Percentiles rank a stretch among this genome's conserved stretches.
These are phyloP conservation scores for Anastatus disparis DNA, from an alignment of 1,140 invertebrate species.

Conservation along the genomic window DNA sequence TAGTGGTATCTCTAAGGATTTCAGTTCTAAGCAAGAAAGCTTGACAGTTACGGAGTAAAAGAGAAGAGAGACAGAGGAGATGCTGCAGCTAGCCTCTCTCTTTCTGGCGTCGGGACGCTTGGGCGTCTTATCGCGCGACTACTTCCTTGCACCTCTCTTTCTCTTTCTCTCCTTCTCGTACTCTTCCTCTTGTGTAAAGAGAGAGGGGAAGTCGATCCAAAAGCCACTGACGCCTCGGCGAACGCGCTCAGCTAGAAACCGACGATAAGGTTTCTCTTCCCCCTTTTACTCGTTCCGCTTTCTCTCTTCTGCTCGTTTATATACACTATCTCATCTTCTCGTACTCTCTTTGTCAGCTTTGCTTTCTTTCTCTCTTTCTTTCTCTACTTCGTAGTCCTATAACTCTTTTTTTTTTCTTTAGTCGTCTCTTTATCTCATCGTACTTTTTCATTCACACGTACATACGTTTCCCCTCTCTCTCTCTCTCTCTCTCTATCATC, in stretches of 20 bases:
- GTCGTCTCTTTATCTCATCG: slow-evolving; percentile 15
- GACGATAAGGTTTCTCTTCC: slow-evolving; percentile 63
- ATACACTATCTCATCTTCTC: slow-evolving; percentile 32
- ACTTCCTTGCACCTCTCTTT: slow-evolving; percentile 29
- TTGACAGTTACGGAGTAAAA: not conserved
- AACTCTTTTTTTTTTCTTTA: not conserved
- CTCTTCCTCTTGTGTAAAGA: not conserved
- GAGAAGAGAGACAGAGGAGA: not conserved
- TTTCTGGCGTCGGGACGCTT: not conserved
- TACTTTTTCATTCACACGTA: slow-evolving; percentile 32
- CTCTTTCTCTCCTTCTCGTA: too few species aligned
- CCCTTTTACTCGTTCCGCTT: slow-evolving; percentile 40
- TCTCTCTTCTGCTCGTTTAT: slow-evolving; percentile 50
- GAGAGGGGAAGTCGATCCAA: slow-evolving; percentile 46
- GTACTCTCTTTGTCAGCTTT: slow-evolving; percentile 41
- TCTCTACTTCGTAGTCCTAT: slow-evolving; percentile 24
- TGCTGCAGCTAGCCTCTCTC: not conserved
- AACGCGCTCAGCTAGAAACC: slow-evolving; percentile 67
- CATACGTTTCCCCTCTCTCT: slow-evolving; percentile 9
- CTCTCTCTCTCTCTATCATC: too few species aligned
- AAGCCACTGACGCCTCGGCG: slow-evolving; percentile 56
- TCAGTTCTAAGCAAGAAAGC: not conserved
- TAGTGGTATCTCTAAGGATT: too few species aligned
- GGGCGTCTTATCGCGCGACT: slow-evolving; percentile 41
- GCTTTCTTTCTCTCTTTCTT: slow-evolving; percentile 49